phyloP scores from a whole-genome alignment of 1,140 invertebrate species.

The Brachionus manjavacas region DNA sequence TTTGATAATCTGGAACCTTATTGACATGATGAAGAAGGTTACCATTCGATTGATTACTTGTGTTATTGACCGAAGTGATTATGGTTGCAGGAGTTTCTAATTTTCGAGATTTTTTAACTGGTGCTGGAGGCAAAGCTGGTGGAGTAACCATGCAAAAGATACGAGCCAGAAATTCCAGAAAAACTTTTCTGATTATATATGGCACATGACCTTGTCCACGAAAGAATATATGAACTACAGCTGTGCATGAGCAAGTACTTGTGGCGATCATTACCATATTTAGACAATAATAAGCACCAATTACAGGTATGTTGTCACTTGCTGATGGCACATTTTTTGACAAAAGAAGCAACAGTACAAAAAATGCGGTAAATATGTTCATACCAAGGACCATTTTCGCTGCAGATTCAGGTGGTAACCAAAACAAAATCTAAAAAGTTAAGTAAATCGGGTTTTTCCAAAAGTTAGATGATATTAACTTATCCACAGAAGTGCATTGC shows the following conservation, averaged over 20 bases:
- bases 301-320: slow-evolving; percentile 54
- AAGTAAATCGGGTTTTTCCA: no score
- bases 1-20: neutral
- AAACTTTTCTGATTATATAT: slow-evolving; percentile 15
- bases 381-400: slow-evolving; percentile 59
- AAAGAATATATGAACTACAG: slow-evolving; percentile 57
- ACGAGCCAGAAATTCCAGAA: slow-evolving; percentile 31
- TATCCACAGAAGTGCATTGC: no score
- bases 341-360: slow-evolving; percentile 53
- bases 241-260: slow-evolving; percentile 55
- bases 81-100: slow-evolving; percentile 2
- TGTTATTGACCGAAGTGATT: slow-evolving; percentile 35
- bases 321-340: slow-evolving; percentile 56
- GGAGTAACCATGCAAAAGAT: slow-evolving; percentile 42
- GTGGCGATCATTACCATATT: slow-evolving; percentile 58
- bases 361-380: slow-evolving; percentile 58
- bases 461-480: no score
- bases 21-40: slow-evolving; percentile 29
- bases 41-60: slow-evolving; percentile 38
- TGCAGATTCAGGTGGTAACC: slow-evolving; percentile 58
- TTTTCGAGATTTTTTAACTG: neutral
- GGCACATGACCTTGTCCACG: slow-evolving; percentile 45
- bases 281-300: slow-evolving; percentile 58
- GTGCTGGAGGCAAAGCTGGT: neutral
- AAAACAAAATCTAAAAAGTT: slow-evolving; percentile 54